These are phyloP conservation scores for Adineta ricciae DNA, from an alignment of 2,888 invertebrate genomes.

Conservation along the genomic window DNA sequence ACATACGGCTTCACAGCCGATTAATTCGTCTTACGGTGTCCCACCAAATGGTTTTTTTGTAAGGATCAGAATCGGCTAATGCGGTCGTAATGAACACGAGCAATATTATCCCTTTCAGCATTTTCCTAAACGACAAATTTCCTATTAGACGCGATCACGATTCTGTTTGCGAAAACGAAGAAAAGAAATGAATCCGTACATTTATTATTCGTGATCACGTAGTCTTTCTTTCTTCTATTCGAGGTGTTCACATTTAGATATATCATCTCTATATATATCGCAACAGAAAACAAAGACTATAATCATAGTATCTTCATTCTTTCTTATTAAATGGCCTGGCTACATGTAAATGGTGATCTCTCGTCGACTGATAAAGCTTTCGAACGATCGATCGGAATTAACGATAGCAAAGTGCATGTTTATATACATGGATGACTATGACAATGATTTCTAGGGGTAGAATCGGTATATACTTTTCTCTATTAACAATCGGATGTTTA, in stretches of 20 bases:
- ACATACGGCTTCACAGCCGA: too few species aligned
- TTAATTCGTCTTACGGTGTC: neutral
- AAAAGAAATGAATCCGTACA: neutral
- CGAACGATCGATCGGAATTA: neutral
- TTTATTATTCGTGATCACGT: neutral
- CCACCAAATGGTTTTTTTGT: neutral
- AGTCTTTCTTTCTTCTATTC: neutral
- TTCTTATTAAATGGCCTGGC: neutral
- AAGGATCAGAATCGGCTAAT: neutral
- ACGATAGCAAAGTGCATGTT: neutral
- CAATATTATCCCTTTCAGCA: neutral
- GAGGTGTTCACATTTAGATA: neutral
- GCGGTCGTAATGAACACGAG: neutral
- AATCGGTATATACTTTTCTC: too few species aligned
- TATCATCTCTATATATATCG: neutral
- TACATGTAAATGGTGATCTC: neutral
- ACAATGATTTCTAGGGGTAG: neutral
- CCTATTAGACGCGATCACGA: too few species aligned
- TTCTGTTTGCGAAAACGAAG: too few species aligned
- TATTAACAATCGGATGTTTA: too few species aligned
- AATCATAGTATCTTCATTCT: neutral
- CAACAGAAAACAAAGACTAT: neutral
- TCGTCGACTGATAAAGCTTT: neutral
- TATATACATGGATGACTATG: neutral
- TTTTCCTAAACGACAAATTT: neutral